Conservation (phyloP, 2,888 invertebrate genomes). For the Cecidostiba fungosa region DNA sequence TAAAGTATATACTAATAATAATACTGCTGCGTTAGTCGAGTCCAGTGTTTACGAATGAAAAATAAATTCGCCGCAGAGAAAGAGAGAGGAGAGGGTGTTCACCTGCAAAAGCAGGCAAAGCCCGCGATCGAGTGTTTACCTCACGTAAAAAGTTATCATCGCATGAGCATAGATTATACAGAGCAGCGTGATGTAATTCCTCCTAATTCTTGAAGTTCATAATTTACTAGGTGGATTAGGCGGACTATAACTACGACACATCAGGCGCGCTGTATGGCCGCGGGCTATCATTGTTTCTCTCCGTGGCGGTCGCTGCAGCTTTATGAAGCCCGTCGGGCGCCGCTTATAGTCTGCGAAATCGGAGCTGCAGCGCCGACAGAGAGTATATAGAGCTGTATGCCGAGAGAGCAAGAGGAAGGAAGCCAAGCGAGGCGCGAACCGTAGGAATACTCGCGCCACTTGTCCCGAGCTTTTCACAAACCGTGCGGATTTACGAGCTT, state of each 20-base stretch:
- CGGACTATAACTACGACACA: background rate
- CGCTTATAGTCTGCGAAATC: too few relatives aligned
- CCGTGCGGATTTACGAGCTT: conserved; percentile 5
- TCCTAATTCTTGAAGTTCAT: conserved; percentile 22
- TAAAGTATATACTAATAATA: too few relatives aligned
- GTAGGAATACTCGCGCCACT: conserved; percentile 6
- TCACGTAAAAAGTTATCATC: too few relatives aligned
- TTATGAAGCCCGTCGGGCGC: background rate
- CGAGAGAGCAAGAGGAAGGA: background rate
- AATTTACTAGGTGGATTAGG: conserved; percentile 18
- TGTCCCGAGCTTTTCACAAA: background rate
- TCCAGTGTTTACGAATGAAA: too few relatives aligned
- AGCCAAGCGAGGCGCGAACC: background rate
- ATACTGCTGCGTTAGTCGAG: too few relatives aligned
- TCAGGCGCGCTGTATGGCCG: background rate
- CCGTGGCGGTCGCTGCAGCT: background rate
- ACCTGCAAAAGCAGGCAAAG: too few relatives aligned
- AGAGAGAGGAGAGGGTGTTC: too few relatives aligned
- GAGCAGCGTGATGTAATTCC: background rate
- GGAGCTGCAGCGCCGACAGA: too few relatives aligned
- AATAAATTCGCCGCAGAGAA: too few relatives aligned
- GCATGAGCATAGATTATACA: too few relatives aligned
- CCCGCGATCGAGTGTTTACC: too few relatives aligned
- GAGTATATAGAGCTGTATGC: background rate
- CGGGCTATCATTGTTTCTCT: conserved; percentile 24